Percentiles rank a stretch among this genome's conserved stretches.
These are phyloP conservation scores for Eupithecia subumbrata DNA, from an alignment of 2,888 invertebrate genomes.

Conservation along the genomic window DNA sequence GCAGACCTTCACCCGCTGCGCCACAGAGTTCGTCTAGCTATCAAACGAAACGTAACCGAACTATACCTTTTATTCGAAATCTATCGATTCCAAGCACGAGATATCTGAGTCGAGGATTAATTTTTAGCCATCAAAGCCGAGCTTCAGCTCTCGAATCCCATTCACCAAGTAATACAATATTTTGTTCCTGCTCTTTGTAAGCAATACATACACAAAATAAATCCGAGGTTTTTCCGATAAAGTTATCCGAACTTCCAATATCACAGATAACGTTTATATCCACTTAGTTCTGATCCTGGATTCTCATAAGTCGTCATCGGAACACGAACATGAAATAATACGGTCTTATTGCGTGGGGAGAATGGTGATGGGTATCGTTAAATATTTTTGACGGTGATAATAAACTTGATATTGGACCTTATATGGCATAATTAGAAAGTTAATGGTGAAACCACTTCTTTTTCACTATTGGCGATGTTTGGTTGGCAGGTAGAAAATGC, in stretches of 20 bases:
- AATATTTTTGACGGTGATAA: not conserved
- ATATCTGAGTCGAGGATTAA: not conserved
- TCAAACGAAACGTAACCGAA: too few species aligned
- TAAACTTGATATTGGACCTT: not conserved
- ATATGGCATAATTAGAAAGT: not conserved
- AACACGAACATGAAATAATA: conserved; percentile 4
- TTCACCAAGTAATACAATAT: conserved; percentile 1
- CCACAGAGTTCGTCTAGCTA: too few species aligned
- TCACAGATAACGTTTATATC: conserved; percentile 17
- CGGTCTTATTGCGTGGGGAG: not conserved
- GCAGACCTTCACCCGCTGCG: too few species aligned
- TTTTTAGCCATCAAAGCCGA: conserved; percentile 1
- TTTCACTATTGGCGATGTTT: too few species aligned
- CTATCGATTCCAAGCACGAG: not conserved
- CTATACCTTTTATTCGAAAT: not conserved
- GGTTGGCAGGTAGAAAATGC: too few species aligned
- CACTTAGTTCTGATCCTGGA: conserved; percentile 15
- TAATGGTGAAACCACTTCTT: not conserved
- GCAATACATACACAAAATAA: not conserved
- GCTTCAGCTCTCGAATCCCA: not conserved
- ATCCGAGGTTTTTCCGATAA: conserved; percentile 4
- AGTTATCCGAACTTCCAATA: not conserved
- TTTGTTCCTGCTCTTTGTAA: not conserved
- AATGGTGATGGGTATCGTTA: conserved; percentile 1
- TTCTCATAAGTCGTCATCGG: conserved; percentile 2